Evolutionary conservation across 2,888 invertebrate species (phyloP).

Genomic region (Apoda limacodes): DNA sequence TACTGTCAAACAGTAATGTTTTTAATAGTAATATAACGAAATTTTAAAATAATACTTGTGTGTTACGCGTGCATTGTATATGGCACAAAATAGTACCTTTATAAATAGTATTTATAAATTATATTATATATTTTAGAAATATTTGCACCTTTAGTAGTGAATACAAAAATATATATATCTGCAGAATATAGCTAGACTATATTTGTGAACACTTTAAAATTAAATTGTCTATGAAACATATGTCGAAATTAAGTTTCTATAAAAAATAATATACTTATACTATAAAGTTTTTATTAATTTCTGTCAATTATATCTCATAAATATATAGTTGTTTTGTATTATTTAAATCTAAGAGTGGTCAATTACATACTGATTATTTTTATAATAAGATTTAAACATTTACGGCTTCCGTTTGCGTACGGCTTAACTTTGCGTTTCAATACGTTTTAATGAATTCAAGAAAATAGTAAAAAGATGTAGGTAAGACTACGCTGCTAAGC

Average conservation of each 20-base stretch:
- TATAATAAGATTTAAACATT: conserved; percentile 40
- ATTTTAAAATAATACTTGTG: conserved; percentile 26
- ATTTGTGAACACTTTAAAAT: conserved; percentile 35
- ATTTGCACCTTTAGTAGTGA: conserved; percentile 68
- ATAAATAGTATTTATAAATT: conserved; percentile 57
- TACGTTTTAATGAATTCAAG: too few relatives aligned
- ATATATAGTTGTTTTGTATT: conserved; percentile 59
- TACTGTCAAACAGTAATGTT: conserved; percentile 65
- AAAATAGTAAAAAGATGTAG: too few relatives aligned
- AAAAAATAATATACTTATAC: conserved; percentile 13
- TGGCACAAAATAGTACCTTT: conserved; percentile 52
- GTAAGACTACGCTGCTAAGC: too few relatives aligned
- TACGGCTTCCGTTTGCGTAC: too few relatives aligned
- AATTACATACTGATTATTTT: conserved; percentile 59
- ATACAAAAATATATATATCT: conserved; percentile 62
- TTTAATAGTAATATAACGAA: conserved; percentile 43
- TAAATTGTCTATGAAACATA: conserved; percentile 18
- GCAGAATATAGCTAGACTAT: conserved; percentile 59
- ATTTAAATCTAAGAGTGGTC: conserved; percentile 65
- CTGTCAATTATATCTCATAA: conserved; percentile 64
- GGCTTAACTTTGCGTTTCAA: too few relatives aligned
- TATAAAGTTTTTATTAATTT: conserved; percentile 57
- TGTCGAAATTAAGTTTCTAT: background rate
- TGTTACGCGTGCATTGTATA: conserved; percentile 65
- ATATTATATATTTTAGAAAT: conserved; percentile 65